Conservation (phyloP, 2,113 vertebrate genomes). For the Butorides virescens region DNA sequence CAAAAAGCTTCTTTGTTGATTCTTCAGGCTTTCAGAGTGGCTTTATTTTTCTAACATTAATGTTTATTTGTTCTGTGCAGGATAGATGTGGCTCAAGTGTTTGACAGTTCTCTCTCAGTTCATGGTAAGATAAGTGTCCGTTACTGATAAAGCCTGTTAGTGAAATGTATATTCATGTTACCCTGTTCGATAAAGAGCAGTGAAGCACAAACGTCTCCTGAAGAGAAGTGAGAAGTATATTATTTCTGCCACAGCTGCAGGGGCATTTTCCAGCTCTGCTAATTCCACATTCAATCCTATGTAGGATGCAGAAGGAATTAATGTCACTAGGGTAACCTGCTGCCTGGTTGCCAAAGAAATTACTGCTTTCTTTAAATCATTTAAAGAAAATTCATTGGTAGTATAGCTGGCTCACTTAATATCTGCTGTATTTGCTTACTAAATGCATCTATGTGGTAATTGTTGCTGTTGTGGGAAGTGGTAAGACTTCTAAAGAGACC, state of each 20-base stretch:
- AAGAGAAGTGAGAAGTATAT: not conserved
- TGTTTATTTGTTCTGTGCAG: conserved; percentile 8
- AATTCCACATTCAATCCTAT: not conserved
- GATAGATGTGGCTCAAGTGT: not conserved
- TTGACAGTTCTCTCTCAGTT: not conserved
- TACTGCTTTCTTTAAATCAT: not conserved
- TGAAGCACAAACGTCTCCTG: not conserved
- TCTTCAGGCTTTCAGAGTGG: conserved; percentile 13
- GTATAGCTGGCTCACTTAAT: not conserved
- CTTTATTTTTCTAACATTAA: conserved; percentile 30
- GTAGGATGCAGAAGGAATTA: not conserved
- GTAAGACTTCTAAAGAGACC: not conserved
- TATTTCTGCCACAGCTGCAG: conserved; percentile 4
- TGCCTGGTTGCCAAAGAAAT: conserved; percentile 2
- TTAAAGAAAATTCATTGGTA: not conserved
- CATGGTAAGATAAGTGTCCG: not conserved
- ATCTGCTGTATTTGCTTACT: not conserved
- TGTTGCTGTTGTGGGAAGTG: not conserved
- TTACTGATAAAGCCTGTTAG: not conserved
- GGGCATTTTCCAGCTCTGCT: not conserved
- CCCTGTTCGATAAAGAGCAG: not conserved
- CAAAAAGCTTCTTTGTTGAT: conserved; percentile 40
- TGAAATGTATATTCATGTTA: not conserved
- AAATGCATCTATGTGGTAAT: not conserved
- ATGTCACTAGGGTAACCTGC: conserved; percentile 24